These are phyloP conservation scores for Trypoxylon attenuatum DNA, from an alignment of 2,888 invertebrate species.

Conservation along the genomic window DNA sequence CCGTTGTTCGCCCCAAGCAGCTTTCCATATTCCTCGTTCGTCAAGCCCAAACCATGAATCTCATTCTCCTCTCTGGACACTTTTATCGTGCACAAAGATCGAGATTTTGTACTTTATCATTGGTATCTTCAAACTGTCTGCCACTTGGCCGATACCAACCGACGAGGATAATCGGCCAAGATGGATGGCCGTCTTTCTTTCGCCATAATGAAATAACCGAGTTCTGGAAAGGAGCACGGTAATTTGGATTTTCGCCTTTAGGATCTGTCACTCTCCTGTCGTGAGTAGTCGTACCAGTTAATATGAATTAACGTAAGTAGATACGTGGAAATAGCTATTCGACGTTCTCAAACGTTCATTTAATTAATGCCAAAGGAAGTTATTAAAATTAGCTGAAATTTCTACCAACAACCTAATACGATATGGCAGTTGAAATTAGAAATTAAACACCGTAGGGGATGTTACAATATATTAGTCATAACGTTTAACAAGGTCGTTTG, in stretches of 20 bases:
- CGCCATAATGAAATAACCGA: neutral
- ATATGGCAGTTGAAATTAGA: too few species aligned
- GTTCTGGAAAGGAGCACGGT: neutral
- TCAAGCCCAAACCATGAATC: conserved; percentile 24
- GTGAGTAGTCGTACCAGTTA: too few species aligned
- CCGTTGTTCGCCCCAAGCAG: neutral
- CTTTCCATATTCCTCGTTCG: conserved; percentile 16
- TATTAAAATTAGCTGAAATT: too few species aligned
- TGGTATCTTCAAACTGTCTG: neutral
- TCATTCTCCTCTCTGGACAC: conserved; percentile 4
- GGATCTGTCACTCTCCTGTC: neutral
- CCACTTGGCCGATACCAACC: too few species aligned
- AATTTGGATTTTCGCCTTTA: neutral
- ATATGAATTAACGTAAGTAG: neutral
- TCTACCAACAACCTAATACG: too few species aligned
- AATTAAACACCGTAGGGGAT: too few species aligned
- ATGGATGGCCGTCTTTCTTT: neutral
- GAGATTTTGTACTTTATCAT: conserved; percentile 17
- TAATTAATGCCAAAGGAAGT: too few species aligned
- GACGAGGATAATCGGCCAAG: neutral
- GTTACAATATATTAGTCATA: too few species aligned
- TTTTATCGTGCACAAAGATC: conserved; percentile 13
- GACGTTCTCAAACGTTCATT: too few species aligned
- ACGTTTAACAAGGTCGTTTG: too few species aligned
- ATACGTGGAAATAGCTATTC: neutral